Evolutionary conservation across 2,888 invertebrate species (phyloP).

Genomic region (Serrognathus titanus): DNA sequence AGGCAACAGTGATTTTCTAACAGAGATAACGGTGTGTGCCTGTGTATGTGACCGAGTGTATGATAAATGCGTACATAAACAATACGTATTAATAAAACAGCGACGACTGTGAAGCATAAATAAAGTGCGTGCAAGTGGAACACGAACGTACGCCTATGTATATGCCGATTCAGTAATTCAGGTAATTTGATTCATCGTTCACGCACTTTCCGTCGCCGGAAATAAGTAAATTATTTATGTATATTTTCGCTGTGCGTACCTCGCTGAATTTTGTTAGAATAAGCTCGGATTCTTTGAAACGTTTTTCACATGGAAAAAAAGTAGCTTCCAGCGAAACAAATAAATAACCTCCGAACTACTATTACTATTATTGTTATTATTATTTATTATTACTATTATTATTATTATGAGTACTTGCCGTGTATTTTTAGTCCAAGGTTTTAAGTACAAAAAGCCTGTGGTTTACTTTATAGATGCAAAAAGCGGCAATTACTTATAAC

Average conservation of each 20-base stretch:
- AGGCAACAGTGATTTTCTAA: not conserved
- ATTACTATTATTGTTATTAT: too few relatives aligned
- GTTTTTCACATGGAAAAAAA: too few relatives aligned
- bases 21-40: not conserved
- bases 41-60: not conserved
- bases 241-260: constrained; percentile 12
- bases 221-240: constrained; percentile 16
- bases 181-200: constrained; percentile 16
- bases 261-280: not conserved
- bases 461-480: too few relatives aligned
- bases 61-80: not conserved
- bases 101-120: not conserved
- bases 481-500: too few relatives aligned
- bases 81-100: not conserved
- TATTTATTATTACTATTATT: too few relatives aligned
- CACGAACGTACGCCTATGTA: not conserved
- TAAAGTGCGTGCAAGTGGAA: constrained; percentile 16
- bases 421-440: too few relatives aligned
- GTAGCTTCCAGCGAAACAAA: too few relatives aligned
- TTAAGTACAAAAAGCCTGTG: too few relatives aligned
- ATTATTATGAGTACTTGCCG: too few relatives aligned
- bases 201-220: constrained; percentile 13
- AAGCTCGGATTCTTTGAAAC: too few relatives aligned
- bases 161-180: constrained; percentile 12
- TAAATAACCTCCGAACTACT: too few relatives aligned